Conservation (phyloP, 2,797 vertebrate species). For the Pipistrellus nathusii region DNA sequence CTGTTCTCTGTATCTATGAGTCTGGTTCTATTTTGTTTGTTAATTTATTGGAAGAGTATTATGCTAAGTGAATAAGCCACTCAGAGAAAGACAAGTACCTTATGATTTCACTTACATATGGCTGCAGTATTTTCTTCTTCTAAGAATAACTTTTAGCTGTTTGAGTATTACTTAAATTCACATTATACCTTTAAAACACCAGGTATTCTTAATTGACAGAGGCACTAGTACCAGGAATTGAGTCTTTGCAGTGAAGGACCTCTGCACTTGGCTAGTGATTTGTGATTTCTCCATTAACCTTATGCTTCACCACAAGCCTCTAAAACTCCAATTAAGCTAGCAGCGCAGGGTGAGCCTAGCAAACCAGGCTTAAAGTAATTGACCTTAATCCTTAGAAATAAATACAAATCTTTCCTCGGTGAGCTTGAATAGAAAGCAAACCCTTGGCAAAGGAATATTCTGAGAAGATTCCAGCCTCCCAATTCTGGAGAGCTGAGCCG, state of each 20-base stretch:
- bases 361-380: background rate
- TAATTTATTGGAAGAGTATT: background rate
- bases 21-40: background rate
- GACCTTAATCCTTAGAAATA: background rate
- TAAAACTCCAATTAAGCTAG: background rate
- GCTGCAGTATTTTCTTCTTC: background rate
- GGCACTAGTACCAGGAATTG: background rate
- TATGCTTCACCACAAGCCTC: background rate
- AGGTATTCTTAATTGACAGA: background rate
- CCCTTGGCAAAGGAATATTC: background rate
- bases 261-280: background rate
- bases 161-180: constrained; percentile 16
- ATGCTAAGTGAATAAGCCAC: background rate
- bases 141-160: background rate
- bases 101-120: background rate
- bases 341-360: background rate
- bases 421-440: constrained; percentile 31
- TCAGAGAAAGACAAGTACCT: background rate
- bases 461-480: background rate
- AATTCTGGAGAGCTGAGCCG: background rate
- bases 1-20: background rate
- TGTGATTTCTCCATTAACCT: background rate
- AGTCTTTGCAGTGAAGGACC: background rate
- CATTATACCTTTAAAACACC: background rate
- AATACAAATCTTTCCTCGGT: constrained; percentile 9